Percentiles rank a stretch among this genome's conserved stretches.
phyloP scores from a whole-genome alignment of 1,140 invertebrate species.

The Portunus trituberculatus region DNA sequence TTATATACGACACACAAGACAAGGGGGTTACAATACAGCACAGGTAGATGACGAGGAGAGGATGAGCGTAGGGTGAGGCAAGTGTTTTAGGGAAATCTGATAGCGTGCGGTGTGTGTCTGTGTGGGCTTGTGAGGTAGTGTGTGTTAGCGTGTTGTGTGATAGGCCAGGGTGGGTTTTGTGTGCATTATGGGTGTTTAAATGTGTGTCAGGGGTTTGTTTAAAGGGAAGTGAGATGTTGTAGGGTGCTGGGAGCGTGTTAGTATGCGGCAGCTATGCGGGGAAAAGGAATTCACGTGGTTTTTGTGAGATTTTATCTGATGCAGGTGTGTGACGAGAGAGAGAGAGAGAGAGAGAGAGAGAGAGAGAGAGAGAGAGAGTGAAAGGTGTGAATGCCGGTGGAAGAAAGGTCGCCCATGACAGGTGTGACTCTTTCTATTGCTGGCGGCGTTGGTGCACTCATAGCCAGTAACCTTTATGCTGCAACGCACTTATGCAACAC shows the following conservation, averaged over 20 bases:
- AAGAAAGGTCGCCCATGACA: neutral
- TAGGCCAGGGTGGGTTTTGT: neutral
- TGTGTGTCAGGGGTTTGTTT: neutral
- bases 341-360: conserved; percentile 54
- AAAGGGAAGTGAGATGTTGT: neutral
- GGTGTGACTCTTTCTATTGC: neutral
- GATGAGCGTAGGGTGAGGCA: neutral
- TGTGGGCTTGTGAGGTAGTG: too few species aligned
- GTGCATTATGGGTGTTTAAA: neutral
- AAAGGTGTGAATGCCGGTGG: neutral
- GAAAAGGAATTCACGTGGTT: too few species aligned
- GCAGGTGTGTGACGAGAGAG: neutral
- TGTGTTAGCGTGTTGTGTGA: too few species aligned
- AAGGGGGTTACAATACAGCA: too few species aligned
- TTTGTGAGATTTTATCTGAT: neutral
- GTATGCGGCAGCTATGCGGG: neutral
- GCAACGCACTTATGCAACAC: conserved; percentile 29
- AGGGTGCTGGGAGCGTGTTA: neutral
- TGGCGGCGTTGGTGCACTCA: neutral
- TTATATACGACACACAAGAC: too few species aligned
- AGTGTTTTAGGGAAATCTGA: too few species aligned
- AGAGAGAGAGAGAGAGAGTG: conserved; percentile 55
- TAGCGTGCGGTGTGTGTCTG: too few species aligned
- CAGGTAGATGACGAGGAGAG: too few species aligned
- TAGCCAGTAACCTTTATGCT: conserved; percentile 6